phyloP scores from a whole-genome alignment of 2,888 invertebrate species.

The Hedya salicella region DNA sequence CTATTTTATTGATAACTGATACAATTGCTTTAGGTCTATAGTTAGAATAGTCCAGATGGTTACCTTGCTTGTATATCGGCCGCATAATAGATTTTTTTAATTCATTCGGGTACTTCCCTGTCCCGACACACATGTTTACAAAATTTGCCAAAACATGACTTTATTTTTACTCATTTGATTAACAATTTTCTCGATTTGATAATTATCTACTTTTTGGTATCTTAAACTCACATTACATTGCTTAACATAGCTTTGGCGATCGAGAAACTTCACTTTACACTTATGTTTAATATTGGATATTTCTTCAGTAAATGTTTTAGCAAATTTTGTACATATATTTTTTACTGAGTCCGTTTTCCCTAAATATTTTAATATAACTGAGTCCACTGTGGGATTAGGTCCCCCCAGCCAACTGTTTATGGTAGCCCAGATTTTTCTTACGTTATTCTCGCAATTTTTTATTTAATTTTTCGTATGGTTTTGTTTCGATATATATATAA shows the following conservation, averaged over 20 bases:
- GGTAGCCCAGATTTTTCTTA: background rate
- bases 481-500: background rate
- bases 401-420: background rate
- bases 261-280: background rate
- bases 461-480: background rate
- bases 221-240: background rate
- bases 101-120: too few relatives aligned
- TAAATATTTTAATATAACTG: background rate
- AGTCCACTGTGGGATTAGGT: background rate
- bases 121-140: conserved; percentile 1
- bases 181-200: too few relatives aligned
- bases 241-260: background rate
- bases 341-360: background rate
- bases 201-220: background rate
- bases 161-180: too few relatives aligned
- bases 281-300: background rate
- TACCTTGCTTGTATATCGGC: too few relatives aligned
- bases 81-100: too few relatives aligned
- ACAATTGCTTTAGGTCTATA: too few relatives aligned
- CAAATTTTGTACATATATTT: background rate
- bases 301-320: conserved; percentile 1
- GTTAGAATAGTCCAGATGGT: too few relatives aligned
- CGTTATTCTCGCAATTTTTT: background rate
- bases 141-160: background rate
- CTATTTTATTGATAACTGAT: too few relatives aligned